Conservation (phyloP, 2,797 vertebrate species). For the Gephyroberyx darwinii region DNA sequence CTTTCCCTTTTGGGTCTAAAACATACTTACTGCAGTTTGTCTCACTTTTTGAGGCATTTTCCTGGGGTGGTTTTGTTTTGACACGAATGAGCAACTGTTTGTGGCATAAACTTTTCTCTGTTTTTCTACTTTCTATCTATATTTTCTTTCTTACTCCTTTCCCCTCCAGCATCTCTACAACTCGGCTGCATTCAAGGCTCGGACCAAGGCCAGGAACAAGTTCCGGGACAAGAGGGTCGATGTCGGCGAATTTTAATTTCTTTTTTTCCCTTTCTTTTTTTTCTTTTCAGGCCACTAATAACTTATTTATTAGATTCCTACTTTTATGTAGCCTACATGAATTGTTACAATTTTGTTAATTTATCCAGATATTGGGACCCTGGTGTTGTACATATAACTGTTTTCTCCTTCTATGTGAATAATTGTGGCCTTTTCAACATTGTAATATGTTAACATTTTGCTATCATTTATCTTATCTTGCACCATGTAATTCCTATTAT, state of each 20-base stretch:
- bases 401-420: constrained; percentile 31
- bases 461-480: constrained; percentile 28
- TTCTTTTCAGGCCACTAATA: constrained; percentile 6
- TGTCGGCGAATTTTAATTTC: constrained; percentile 90
- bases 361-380: constrained; percentile 1
- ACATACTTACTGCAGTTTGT: background rate
- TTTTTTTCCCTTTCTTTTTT: constrained; percentile 9
- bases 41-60: background rate
- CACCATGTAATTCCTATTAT: constrained; percentile 22
- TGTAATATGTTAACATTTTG: constrained; percentile 38
- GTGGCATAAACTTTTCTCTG: background rate
- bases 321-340: constrained; percentile 39
- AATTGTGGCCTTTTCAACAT: constrained; percentile 32
- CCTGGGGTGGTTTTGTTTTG: background rate
- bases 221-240: constrained; percentile 97
- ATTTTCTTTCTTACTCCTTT: constrained; percentile 1
- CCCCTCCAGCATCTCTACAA: constrained; percentile 92
- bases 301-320: constrained; percentile 44
- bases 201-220: constrained; percentile 97
- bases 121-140: background rate
- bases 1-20: background rate
- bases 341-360: constrained; percentile 2
- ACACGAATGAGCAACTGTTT: background rate
- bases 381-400: constrained; percentile 66
- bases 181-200: constrained; percentile 97